phyloP scores from a whole-genome alignment of 2,113 vertebrate species.

The Chiloscyllium plagiosum region DNA sequence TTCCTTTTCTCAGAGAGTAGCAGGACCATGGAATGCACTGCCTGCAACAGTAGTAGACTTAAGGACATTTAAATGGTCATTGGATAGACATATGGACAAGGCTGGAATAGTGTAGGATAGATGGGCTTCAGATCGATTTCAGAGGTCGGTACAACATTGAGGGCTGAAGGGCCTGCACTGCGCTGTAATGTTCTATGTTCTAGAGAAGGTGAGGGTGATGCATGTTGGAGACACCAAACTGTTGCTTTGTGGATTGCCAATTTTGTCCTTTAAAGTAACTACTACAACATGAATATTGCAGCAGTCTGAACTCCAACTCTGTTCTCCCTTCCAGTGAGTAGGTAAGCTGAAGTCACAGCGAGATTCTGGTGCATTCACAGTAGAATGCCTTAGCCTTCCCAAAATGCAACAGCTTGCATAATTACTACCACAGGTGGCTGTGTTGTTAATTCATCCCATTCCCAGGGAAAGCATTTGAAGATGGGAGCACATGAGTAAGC shows the following conservation, averaged over 20 bases:
- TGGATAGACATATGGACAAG: too few species aligned
- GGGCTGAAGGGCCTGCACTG: too few species aligned
- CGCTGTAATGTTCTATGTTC: too few species aligned
- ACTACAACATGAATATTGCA: neutral
- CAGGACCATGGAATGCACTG: too few species aligned
- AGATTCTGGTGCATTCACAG: neutral
- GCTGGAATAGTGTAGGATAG: too few species aligned
- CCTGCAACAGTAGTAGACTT: too few species aligned
- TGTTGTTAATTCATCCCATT: neutral
- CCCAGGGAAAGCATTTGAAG: neutral
- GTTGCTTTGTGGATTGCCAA: neutral
- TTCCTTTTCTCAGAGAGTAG: too few species aligned
- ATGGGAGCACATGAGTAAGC: neutral
- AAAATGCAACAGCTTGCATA: neutral
- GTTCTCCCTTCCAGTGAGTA: neutral
- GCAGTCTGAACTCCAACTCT: neutral
- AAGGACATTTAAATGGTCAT: too few species aligned
- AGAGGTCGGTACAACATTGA: too few species aligned
- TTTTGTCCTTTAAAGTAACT: neutral
- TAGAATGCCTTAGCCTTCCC: neutral
- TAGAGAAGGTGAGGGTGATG: neutral
- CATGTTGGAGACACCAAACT: neutral
- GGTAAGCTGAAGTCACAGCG: neutral
- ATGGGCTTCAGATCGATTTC: too few species aligned
- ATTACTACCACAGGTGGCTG: neutral